Base-by-base conservation (phyloP, 1,140 invertebrate species). In the Araneus ventricosus region DNA sequence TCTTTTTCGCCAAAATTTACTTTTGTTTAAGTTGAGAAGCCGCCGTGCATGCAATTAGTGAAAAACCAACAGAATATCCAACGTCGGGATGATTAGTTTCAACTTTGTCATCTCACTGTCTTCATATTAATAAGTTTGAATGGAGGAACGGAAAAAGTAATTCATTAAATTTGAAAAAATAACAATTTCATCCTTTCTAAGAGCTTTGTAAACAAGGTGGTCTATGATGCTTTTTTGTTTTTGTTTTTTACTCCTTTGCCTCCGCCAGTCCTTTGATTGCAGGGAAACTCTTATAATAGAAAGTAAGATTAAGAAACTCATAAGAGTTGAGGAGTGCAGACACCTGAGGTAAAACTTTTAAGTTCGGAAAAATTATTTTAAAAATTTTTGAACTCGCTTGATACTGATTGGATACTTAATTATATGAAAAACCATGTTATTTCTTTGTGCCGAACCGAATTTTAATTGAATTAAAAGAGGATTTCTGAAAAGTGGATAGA, bases 91-190 rank as follows among this genome's bases (percentile, higher is more conserved):
- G 88, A 90, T 80, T 90, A 90, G 70, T 90, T 90, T 90, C 70
- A 90, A 90, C 88, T 80, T 90, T 90, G 88, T 80, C 88, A 90
- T 90, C 88, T 57, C 86, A 88, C 61, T 70, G 57, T 61, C 45
- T 34, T 27, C 27, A 20, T 41, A 67, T 39, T 70, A 90, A 80
- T 80, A 90, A 79, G 45, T 41, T 88, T 34, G 59, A 39, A 80
- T 24, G 57, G n/a, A 80, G 80, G 57, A 57, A 45, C 39, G 30
- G 45, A 20, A 80, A 90, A 90, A 90, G 88, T 80, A 90, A 90
- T 90, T 90, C 88, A 90, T 90, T 90, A 90, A 90, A 90, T 90
- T 90, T 80, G 45, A 90, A 90, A 90, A 59, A 90, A 79, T 90
- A 90, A 90, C 67, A 88, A 70, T 63, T 90, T 90, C 88, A 52